Conservation (phyloP, 2,113 vertebrate species). For the Otolemur garnettii region DNA sequence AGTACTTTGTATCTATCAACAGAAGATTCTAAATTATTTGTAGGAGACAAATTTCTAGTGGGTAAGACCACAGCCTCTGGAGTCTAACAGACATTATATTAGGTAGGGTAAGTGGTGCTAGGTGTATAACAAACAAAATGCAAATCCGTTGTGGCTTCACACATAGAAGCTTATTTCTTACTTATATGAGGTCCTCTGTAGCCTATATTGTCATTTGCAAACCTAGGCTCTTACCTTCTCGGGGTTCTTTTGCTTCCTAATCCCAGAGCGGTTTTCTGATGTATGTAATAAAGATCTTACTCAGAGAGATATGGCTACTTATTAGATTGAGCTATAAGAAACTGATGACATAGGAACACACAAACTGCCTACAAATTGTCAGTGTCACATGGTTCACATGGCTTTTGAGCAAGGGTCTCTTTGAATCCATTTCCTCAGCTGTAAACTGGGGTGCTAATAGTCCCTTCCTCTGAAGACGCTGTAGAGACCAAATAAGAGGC, state of each 20-base stretch:
- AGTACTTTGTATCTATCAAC: neutral
- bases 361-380: neutral
- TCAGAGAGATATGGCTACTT: neutral
- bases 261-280: neutral
- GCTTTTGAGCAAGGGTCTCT: slow-evolving; percentile 30
- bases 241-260: neutral
- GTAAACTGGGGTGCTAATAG: neutral
- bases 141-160: neutral
- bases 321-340: neutral
- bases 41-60: neutral
- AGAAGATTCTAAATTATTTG: neutral
- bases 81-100: neutral
- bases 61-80: neutral
- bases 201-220: neutral
- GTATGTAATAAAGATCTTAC: neutral
- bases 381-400: neutral
- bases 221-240: neutral
- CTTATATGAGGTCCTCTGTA: neutral
- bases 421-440: neutral
- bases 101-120: neutral
- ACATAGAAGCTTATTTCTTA: neutral
- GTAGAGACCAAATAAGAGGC: neutral
- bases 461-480: neutral
- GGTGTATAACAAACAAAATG: neutral
- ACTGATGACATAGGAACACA: neutral